These are phyloP conservation scores for Enteromius viviparus DNA, from an alignment of 2,797 vertebrate genomes.

Conservation along the genomic window DNA sequence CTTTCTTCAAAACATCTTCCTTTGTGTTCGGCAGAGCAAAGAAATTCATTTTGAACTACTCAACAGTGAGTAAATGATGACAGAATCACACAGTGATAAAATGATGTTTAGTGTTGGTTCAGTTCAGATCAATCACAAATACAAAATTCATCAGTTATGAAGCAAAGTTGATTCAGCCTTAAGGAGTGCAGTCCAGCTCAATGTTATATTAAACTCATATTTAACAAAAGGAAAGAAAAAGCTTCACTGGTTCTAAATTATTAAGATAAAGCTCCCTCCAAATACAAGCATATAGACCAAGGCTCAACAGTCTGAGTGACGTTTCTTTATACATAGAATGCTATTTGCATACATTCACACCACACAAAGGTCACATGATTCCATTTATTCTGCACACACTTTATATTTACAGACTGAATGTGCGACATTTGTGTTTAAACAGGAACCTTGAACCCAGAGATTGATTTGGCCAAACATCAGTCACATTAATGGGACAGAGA, in stretches of 20 bases:
- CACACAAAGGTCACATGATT: conserved; percentile 12
- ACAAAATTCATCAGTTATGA: background rate
- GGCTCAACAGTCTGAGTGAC: background rate
- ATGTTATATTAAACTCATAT: background rate
- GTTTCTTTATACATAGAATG: background rate
- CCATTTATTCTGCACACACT: conserved; percentile 29
- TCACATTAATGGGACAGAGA: background rate
- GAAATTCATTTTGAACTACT: no score
- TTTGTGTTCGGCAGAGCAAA: no score
- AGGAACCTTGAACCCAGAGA: conserved; percentile 9
- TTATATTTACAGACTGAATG: conserved; percentile 18
- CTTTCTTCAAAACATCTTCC: no score
- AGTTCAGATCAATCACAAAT: background rate
- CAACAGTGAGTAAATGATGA: no score
- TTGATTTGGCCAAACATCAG: conserved; percentile 2
- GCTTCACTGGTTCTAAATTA: background rate
- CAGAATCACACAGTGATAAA: background rate
- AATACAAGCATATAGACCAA: background rate
- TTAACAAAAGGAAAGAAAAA: background rate
- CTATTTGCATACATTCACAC: background rate
- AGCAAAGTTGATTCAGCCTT: no score
- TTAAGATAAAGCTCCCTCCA: background rate
- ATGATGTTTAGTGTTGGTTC: background rate
- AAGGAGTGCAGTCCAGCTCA: background rate
- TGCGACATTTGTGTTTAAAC: background rate